Evolutionary conservation across 2,113 vertebrate genomes (phyloP).

Genomic region (Atractosteus spatula): DNA sequence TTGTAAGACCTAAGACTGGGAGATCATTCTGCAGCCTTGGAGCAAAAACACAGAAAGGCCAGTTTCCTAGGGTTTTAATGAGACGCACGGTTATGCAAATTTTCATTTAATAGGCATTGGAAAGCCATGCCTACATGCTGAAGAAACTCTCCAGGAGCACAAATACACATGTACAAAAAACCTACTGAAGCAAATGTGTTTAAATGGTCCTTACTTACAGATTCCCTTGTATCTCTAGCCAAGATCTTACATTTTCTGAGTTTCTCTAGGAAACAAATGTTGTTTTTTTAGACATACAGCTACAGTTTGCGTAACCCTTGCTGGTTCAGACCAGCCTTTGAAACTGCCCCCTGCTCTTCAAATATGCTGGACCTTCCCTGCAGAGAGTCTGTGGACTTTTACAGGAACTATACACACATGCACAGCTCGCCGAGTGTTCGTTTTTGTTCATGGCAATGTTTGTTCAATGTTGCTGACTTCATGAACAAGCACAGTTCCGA

Average conservation of each 20-base stretch:
- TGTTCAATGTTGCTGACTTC: neutral
- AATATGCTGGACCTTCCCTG: neutral
- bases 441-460: too few species aligned
- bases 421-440: too few species aligned
- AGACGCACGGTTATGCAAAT: too few species aligned
- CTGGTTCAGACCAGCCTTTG: constrained; percentile 7
- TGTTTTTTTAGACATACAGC: constrained; percentile 33
- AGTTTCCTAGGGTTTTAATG: too few species aligned
- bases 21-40: too few species aligned
- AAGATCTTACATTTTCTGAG: constrained; percentile 32
- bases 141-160: too few species aligned
- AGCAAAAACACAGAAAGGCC: too few species aligned
- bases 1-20: too few species aligned
- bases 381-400: neutral
- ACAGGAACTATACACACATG: neutral
- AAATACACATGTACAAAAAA: neutral
- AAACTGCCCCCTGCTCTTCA: neutral
- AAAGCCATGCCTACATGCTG: too few species aligned
- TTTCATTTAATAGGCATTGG: too few species aligned
- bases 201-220: constrained; percentile 41
- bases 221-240: constrained; percentile 32
- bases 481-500: neutral
- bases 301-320: constrained; percentile 4
- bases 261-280: constrained; percentile 7
- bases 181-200: constrained; percentile 23